A percentile compares a stretch with the other conserved stretches of the same genome.
Evolutionary conservation across 2,113 vertebrate species (phyloP).

Genomic region (Symphodus melops): DNA sequence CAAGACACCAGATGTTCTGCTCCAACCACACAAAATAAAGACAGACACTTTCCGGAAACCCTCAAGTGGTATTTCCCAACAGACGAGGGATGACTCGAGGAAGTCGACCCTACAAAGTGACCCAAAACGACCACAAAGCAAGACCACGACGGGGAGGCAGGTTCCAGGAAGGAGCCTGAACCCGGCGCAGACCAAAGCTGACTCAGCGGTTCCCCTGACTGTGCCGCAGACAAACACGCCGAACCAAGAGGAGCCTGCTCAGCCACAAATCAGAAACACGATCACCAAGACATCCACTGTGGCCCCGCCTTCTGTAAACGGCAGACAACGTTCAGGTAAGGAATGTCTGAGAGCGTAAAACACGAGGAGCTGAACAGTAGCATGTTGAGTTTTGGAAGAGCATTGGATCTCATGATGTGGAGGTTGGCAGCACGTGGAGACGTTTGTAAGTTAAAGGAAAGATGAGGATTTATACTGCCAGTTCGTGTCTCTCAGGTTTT

Average conservation of each 20-base stretch:
- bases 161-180: constrained; percentile 20
- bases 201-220: neutral
- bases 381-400: no score
- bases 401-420: no score
- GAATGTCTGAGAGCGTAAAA: no score
- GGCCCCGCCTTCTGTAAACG: neutral
- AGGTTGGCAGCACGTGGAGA: no score
- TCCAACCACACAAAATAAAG: constrained; percentile 40
- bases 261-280: constrained; percentile 3
- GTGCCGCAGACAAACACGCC: neutral
- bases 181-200: neutral
- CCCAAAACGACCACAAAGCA: neutral
- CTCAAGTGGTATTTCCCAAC: constrained; percentile 14
- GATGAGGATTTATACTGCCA: no score
- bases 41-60: constrained; percentile 25
- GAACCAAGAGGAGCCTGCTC: neutral
- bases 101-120: neutral
- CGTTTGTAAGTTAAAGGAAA: no score
- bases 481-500: constrained; percentile 19
- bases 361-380: no score
- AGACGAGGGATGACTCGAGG: neutral
- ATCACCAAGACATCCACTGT: neutral
- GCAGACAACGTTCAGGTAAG: constrained; percentile 40
- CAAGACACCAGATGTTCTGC: constrained; percentile 56
- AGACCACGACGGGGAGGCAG: constrained; percentile 14